A percentile compares a stretch with the other conserved stretches of the same genome.
Conservation (phyloP, 1,140 invertebrate species). For the Trichonephila clavata region DNA sequence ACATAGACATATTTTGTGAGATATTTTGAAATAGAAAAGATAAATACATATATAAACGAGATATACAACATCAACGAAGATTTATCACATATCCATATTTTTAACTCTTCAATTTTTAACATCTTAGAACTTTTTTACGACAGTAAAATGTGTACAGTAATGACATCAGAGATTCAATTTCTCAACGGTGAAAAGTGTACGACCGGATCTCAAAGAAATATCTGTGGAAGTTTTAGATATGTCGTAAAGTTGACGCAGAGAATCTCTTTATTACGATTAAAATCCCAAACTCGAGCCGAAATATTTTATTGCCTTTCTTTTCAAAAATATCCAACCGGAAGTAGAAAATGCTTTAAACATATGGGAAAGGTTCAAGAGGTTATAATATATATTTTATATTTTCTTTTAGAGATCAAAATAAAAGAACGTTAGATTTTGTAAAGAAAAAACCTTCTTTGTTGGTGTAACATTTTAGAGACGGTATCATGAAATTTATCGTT, state of each 20-base stretch:
- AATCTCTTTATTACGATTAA: constrained; percentile 19
- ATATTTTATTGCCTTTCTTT: neutral
- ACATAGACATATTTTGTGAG: neutral
- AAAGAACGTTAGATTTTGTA: no score
- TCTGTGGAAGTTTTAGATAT: neutral
- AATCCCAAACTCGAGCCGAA: neutral
- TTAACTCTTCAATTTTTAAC: no score
- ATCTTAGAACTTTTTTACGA: neutral
- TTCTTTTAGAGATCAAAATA: no score
- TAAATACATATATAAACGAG: neutral
- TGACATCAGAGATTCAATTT: neutral
- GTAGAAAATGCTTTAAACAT: no score
- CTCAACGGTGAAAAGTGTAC: no score
- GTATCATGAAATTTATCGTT: no score
- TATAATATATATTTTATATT: no score
- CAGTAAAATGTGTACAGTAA: neutral
- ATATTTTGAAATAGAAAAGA: no score
- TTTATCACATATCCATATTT: no score
- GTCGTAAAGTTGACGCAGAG: neutral
- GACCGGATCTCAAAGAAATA: neutral
- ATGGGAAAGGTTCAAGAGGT: no score
- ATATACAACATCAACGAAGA: neutral
- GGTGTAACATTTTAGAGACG: no score
- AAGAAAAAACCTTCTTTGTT: no score
- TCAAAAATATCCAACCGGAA: neutral